These are phyloP conservation scores for Cantharis lateralis DNA, from an alignment of 2,888 invertebrate genomes.

Conservation along the genomic window DNA sequence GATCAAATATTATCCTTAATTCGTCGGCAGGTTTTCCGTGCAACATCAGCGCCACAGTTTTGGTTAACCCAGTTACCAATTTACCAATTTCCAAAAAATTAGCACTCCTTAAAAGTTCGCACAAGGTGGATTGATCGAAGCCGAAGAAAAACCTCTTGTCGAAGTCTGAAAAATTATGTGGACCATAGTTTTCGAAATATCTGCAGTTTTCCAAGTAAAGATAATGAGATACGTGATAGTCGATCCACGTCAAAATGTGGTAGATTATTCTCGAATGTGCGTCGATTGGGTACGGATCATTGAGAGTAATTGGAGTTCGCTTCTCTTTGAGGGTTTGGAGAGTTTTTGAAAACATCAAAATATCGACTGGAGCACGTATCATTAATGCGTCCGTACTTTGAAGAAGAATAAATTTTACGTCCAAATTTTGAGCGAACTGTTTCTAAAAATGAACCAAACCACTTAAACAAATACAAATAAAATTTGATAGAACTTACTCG, in stretches of 20 bases:
- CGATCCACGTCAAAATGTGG: background rate
- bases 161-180: background rate
- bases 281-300: background rate
- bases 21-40: background rate
- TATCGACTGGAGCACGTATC: background rate
- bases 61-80: background rate
- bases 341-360: background rate
- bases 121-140: background rate
- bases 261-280: background rate
- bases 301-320: background rate
- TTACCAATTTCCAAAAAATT: background rate
- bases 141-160: background rate
- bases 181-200: background rate
- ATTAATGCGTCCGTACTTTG: background rate
- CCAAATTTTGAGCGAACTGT: too few relatives aligned
- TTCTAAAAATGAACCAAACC: background rate
- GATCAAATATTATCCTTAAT: background rate
- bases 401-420: background rate
- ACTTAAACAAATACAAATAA: background rate
- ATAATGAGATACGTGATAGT: background rate
- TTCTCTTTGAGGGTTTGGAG: background rate
- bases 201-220: background rate
- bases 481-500: background rate
- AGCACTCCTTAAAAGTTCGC: background rate
- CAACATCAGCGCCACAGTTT: background rate